Percentiles rank a stretch among this genome's conserved stretches.
Conservation (phyloP, 2,113 vertebrate species). For the Epinephelus lanceolatus region DNA sequence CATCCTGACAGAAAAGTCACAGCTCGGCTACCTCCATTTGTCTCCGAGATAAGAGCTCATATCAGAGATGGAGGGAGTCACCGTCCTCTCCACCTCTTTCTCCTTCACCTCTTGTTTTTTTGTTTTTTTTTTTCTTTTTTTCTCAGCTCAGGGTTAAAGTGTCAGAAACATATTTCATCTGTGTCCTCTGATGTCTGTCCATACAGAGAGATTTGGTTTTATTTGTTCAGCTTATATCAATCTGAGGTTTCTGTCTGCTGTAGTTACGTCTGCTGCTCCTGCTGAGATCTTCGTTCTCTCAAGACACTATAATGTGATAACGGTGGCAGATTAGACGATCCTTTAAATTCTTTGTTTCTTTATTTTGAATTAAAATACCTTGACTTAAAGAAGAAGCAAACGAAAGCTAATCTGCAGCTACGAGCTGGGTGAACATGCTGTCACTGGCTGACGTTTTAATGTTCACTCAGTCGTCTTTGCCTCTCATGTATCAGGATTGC, state of each 20-base stretch:
- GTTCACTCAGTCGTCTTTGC: too few species aligned
- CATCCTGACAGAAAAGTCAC: not conserved
- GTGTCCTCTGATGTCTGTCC: not conserved
- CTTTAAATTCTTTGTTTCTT: too few species aligned
- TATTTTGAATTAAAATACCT: too few species aligned
- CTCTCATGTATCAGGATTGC: too few species aligned
- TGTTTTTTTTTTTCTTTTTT: not conserved
- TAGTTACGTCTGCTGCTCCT: not conserved
- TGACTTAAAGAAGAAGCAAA: too few species aligned
- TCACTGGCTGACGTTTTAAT: too few species aligned
- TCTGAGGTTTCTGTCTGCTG: too few species aligned
- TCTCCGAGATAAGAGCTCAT: not conserved
- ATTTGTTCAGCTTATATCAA: not conserved
- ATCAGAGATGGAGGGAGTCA: not conserved
- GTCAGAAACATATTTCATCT: not conserved
- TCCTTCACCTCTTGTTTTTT: not conserved
- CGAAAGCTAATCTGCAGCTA: too few species aligned
- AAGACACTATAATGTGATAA: too few species aligned
- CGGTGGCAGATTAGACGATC: too few species aligned
- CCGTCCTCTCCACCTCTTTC: not conserved
- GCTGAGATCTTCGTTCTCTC: not conserved
- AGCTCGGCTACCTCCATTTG: not conserved
- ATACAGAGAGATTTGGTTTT: too few species aligned
- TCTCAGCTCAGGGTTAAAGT: not conserved
- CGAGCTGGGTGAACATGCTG: too few species aligned